Percentiles rank a stretch among this genome's conserved stretches.
Conservation (phyloP, 2,113 vertebrate species). For the Zonotrichia leucophrys region DNA sequence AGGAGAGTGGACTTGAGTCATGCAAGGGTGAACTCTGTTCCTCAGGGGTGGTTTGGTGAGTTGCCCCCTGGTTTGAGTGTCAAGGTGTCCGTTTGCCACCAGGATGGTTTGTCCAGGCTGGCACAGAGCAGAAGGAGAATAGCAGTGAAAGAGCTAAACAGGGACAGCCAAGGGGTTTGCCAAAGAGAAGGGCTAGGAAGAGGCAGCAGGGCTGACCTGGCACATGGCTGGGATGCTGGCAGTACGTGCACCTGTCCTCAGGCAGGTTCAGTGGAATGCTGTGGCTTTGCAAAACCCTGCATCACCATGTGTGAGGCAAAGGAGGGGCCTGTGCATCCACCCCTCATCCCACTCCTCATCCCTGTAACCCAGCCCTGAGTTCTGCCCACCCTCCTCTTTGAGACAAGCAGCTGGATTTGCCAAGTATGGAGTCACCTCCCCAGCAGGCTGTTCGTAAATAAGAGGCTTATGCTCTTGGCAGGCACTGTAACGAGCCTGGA, state of each 20-base stretch:
- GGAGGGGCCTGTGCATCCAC: neutral
- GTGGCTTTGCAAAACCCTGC: accelerated
- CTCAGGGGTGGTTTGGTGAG: neutral
- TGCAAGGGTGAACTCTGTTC: neutral
- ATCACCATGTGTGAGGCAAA: neutral
- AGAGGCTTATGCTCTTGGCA: slow-evolving; percentile 1
- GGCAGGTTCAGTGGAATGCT: neutral
- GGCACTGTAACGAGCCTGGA: neutral
- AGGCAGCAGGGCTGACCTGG: neutral
- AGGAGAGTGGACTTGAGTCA: neutral
- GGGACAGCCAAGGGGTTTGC: neutral
- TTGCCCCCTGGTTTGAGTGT: neutral
- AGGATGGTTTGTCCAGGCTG: neutral
- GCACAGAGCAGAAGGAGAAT: neutral
- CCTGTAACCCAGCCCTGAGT: accelerated
- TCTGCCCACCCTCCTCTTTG: neutral
- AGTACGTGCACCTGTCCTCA: accelerated
- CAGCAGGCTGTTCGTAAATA: neutral
- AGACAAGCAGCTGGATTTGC: neutral
- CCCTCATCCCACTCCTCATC: neutral
- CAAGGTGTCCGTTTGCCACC: neutral
- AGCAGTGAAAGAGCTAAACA: neutral
- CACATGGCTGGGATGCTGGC: neutral
- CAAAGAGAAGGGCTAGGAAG: neutral
- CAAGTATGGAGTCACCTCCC: neutral